A percentile compares a stretch with the other conserved stretches of the same genome.
phyloP scores from a whole-genome alignment of 2,797 vertebrate species.

The Pristis pectinata region DNA sequence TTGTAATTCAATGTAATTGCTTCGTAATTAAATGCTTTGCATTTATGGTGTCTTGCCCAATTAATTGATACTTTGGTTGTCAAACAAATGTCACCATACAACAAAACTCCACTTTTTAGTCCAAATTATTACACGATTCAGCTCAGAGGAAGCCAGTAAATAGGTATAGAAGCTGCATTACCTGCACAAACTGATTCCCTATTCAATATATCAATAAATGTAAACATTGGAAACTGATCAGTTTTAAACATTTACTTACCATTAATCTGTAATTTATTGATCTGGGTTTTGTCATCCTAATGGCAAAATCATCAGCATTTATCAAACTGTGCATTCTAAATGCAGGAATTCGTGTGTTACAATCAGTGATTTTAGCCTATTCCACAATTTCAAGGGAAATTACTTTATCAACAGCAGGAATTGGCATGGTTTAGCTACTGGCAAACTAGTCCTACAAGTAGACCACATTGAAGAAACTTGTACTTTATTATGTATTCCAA shows the following conservation, averaged over 20 bases:
- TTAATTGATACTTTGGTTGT: neutral
- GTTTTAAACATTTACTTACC: neutral
- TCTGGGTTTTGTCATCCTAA: too few relatives aligned
- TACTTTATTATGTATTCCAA: too few relatives aligned
- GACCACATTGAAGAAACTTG: too few relatives aligned
- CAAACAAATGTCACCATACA: neutral
- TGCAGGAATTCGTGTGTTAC: too few relatives aligned
- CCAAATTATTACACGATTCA: too few relatives aligned
- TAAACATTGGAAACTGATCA: neutral
- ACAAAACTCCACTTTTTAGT: neutral
- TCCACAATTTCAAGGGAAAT: too few relatives aligned
- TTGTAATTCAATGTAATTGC: neutral
- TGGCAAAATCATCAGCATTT: too few relatives aligned
- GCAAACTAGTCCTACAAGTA: too few relatives aligned
- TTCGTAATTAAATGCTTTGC: conserved; percentile 6
- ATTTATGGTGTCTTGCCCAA: neutral
- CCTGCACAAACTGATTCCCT: neutral
- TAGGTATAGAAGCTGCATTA: neutral
- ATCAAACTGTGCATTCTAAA: too few relatives aligned
- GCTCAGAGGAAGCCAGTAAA: neutral
- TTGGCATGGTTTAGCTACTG: too few relatives aligned
- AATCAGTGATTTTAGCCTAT: too few relatives aligned
- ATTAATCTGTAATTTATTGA: neutral
- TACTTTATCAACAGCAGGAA: too few relatives aligned
- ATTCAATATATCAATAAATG: neutral